phyloP scores from a whole-genome alignment of 1,140 invertebrate species.

The Trichomalopsis sarcophagae region DNA sequence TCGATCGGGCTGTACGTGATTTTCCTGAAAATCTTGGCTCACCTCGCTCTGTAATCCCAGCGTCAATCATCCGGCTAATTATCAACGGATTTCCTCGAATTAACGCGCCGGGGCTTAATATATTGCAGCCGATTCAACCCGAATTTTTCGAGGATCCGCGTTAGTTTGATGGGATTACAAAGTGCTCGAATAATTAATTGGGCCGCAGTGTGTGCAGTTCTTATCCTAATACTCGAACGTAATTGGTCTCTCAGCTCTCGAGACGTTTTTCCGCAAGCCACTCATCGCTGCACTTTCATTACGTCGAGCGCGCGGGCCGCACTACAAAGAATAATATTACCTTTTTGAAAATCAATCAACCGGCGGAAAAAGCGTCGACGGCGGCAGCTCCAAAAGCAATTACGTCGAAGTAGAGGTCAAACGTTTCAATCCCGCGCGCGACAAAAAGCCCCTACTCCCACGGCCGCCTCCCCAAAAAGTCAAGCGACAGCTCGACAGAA shows the following conservation, averaged over 20 bases:
- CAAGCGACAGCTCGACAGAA: background rate
- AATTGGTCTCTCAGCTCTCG: too few relatives aligned
- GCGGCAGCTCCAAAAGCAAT: background rate
- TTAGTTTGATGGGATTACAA: background rate
- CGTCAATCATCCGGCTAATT: constrained; percentile 50
- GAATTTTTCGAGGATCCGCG: background rate
- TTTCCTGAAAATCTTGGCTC: constrained; percentile 42
- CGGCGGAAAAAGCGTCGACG: background rate
- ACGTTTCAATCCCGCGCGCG: background rate
- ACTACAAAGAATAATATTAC: background rate
- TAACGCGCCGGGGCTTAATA: background rate
- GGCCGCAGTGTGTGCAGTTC: too few relatives aligned
- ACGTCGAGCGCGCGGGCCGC: too few relatives aligned
- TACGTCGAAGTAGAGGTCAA: constrained; percentile 3
- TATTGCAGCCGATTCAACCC: background rate
- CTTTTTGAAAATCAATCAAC: background rate
- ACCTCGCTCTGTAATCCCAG: constrained; percentile 19
- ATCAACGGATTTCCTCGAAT: constrained; percentile 43
- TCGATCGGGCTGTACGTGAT: constrained; percentile 29
- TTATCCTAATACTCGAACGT: too few relatives aligned
- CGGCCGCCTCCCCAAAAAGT: background rate
- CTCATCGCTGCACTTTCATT: background rate
- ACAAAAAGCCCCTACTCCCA: background rate
- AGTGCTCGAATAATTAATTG: too few relatives aligned
- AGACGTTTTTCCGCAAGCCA: too few relatives aligned